Conservation (phyloP, 2,888 invertebrate genomes). For the Kuschelorhynchus macadamiae region DNA sequence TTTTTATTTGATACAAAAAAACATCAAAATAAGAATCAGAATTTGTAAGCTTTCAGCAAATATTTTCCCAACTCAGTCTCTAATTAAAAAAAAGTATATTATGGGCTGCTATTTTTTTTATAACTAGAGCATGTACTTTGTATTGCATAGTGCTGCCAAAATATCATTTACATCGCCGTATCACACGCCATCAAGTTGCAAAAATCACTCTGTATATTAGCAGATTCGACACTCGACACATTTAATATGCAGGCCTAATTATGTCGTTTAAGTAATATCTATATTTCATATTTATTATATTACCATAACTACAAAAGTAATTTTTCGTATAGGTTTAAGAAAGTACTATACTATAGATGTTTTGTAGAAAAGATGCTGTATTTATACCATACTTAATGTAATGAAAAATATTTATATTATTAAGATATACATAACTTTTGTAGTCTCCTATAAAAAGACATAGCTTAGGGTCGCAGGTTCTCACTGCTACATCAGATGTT, state of each 20-base stretch:
- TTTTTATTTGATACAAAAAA: no score
- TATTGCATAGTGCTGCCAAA: conserved; percentile 38
- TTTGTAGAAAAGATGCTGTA: conserved; percentile 67
- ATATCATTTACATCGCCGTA: conserved; percentile 30
- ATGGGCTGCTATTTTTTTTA: no score
- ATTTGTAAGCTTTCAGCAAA: no score
- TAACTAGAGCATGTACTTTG: neutral
- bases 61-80: no score
- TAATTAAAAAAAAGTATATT: no score
- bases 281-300: conserved; percentile 69
- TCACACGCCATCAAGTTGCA: conserved; percentile 54
- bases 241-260: conserved; percentile 71
- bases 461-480: conserved; percentile 68
- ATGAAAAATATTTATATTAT: conserved; percentile 65
- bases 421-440: conserved; percentile 65
- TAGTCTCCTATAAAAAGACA: conserved; percentile 68
- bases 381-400: conserved; percentile 64
- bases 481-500: conserved; percentile 62
- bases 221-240: conserved; percentile 69
- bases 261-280: conserved; percentile 69
- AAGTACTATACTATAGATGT: conserved; percentile 66
- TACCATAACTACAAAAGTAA: conserved; percentile 60
- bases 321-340: conserved; percentile 66
- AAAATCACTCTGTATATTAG: conserved; percentile 69
- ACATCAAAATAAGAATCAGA: no score